phyloP scores from a whole-genome alignment of 2,888 invertebrate genomes.

The Platynereis dumerilii region DNA sequence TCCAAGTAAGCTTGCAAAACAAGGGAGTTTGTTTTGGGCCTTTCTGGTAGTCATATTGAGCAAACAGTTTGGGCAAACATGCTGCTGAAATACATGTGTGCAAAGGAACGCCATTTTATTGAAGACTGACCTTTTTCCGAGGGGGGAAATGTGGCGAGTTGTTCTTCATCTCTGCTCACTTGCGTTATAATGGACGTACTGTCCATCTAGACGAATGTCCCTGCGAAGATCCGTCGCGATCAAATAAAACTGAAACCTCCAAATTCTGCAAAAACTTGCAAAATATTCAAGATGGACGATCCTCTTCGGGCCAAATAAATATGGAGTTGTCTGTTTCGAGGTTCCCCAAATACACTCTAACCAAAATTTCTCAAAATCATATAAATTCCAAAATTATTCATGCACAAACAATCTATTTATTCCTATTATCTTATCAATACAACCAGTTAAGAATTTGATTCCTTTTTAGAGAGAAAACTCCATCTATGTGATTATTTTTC shows the following conservation, averaged over 20 bases:
- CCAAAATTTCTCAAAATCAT: too few relatives aligned
- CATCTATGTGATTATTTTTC: too few relatives aligned
- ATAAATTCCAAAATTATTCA: too few relatives aligned
- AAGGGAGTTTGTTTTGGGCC: too few relatives aligned
- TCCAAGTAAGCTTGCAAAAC: too few relatives aligned
- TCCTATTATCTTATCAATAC: too few relatives aligned
- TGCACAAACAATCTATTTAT: too few relatives aligned
- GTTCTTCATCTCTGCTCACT: slow-evolving; percentile 97
- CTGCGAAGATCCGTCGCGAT: slow-evolving; percentile 43
- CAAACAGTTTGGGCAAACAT: too few relatives aligned
- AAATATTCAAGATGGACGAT: slow-evolving; percentile 42
- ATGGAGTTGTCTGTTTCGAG: slow-evolving; percentile 30
- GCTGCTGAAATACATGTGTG: too few relatives aligned
- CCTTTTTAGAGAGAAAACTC: too few relatives aligned
- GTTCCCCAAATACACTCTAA: background rate
- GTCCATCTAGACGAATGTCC: slow-evolving; percentile 70
- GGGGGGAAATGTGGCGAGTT: slow-evolving; percentile 86
- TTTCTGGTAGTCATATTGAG: too few relatives aligned
- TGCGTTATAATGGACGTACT: slow-evolving; percentile 98
- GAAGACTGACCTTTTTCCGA: slow-evolving; percentile 82
- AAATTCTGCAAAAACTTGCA: slow-evolving; percentile 36
- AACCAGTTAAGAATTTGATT: too few relatives aligned
- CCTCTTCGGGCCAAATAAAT: slow-evolving; percentile 41
- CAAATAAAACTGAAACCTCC: slow-evolving; percentile 38
- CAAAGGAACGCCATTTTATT: slow-evolving; percentile 20